Evolutionary conservation across 2,797 vertebrate genomes (phyloP), one percentile per base, ranked within the genome.

Genomic region (Clarias platycephalus): DNA sequence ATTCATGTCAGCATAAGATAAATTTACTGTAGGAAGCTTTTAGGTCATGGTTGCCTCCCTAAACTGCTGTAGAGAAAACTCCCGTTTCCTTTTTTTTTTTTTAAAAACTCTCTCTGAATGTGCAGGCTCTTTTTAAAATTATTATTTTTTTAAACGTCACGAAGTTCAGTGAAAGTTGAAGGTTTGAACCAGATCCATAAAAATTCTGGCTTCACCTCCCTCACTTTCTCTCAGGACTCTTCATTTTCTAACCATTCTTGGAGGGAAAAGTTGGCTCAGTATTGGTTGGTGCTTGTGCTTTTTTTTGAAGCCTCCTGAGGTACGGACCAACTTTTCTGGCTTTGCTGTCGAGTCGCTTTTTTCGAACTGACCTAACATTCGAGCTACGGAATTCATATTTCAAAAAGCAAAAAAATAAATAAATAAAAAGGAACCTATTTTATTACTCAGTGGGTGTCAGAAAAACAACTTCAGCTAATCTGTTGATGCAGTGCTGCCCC

Each of bases 101-200:
- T 53, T 15, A 7, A 0, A 68, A 57, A 78, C 5, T 81, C 60
- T 81, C 49, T 49, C n/a, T 53, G 63, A 34, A 67, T 3, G 15
- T 28, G 60, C 63, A 37, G 81, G n/a, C 5, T 58, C 40, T 44
- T 44, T 44, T 44, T 44, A 0, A 44, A 44, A 44, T 81, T 2
- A 26, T 68, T 40, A 26, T 18, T 8, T 55, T 6, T 67, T 71
- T 7, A 58, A 72, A 4, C 66, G 15, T 87, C 63, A 84, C 55
- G 18, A 1, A 15, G 90, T 83, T 89, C 81, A 84, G n/a, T 22
- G 63, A 85, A 74, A 91, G 89, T 88, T 87, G 82, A 87, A 10
- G 31, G 68, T 75, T 85, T 85, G 82, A 71, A 76, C 26, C 83
- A 67, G 81, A 85, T 85, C 86, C 82, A 83, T 80, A 37, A 8